Percentiles rank a stretch among this genome's conserved stretches.
phyloP scores from a whole-genome alignment of 2,113 vertebrate species.

The Boulengeromyrus knoepffleri region DNA sequence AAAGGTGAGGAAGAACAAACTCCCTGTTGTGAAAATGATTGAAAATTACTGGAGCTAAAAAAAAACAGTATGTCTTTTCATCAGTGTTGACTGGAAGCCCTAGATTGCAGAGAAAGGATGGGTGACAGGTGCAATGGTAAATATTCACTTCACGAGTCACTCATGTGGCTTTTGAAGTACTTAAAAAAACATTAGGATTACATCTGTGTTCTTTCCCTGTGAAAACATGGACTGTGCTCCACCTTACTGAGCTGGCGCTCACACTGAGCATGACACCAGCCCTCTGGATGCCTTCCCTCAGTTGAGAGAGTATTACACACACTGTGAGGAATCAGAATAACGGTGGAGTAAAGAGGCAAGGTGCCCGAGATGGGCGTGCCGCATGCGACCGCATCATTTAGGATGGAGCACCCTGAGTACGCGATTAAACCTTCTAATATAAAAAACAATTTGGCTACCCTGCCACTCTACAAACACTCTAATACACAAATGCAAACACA shows the following conservation, averaged over 20 bases:
- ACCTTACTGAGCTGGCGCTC: neutral
- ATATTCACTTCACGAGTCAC: neutral
- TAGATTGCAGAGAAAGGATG: neutral
- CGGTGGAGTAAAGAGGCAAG: neutral
- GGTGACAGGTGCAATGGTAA: neutral
- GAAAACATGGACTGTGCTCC: neutral
- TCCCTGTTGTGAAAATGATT: neutral
- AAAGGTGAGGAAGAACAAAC: neutral
- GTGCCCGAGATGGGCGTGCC: neutral
- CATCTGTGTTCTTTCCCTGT: neutral
- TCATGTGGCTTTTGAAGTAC: neutral
- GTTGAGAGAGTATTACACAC: neutral
- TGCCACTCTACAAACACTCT: neutral
- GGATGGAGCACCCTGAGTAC: neutral
- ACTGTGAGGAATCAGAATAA: neutral
- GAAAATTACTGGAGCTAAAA: neutral
- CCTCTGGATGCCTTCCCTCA: neutral
- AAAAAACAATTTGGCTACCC: neutral
- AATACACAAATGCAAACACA: neutral
- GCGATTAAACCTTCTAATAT: neutral
- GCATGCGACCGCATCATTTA: too few species aligned
- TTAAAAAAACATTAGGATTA: neutral
- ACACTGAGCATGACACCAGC: neutral
- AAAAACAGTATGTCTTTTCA: neutral
- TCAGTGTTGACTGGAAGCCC: neutral